A percentile compares a stretch with the other conserved stretches of the same genome.
Evolutionary conservation across 1,140 invertebrate genomes (phyloP).

Genomic region (Portunus trituberculatus): DNA sequence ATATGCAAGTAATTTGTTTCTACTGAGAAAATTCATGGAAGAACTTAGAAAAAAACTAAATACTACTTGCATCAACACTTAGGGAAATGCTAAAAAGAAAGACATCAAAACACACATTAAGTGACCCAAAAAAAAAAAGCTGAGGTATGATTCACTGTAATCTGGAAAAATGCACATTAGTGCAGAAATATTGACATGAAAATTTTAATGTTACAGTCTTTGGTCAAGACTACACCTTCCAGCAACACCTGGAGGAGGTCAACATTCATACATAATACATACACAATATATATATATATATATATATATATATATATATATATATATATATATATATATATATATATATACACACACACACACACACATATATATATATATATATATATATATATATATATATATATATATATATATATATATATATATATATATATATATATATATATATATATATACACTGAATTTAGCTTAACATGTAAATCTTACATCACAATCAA

Average conservation of each 20-base stretch:
- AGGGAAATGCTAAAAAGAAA: not conserved
- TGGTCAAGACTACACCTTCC: slow-evolving; percentile 63
- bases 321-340: not conserved
- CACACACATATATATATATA: not conserved
- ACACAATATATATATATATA: slow-evolving; percentile 41
- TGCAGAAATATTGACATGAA: slow-evolving; percentile 14
- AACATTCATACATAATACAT: slow-evolving; percentile 41
- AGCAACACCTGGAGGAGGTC: slow-evolving; percentile 33
- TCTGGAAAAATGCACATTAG: not conserved
- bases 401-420: no score
- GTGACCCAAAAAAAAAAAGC: not conserved
- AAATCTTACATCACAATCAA: slow-evolving; percentile 57
- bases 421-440: not conserved
- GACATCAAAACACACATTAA: slow-evolving; percentile 3
- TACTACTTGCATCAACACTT: not conserved
- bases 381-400: not conserved
- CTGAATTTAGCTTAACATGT: slow-evolving; percentile 16
- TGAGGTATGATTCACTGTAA: slow-evolving; percentile 22
- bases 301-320: slow-evolving; percentile 41
- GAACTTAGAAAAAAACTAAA: not conserved
- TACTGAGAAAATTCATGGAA: not conserved
- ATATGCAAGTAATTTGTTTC: not conserved
- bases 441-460: slow-evolving; percentile 18
- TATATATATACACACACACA: not conserved
- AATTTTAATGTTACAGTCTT: slow-evolving; percentile 40